A percentile compares a stretch with the other conserved stretches of the same genome.
These are phyloP conservation scores for Cairina moschata DNA, from an alignment of 2,113 vertebrate genomes.

Conservation along the genomic window DNA sequence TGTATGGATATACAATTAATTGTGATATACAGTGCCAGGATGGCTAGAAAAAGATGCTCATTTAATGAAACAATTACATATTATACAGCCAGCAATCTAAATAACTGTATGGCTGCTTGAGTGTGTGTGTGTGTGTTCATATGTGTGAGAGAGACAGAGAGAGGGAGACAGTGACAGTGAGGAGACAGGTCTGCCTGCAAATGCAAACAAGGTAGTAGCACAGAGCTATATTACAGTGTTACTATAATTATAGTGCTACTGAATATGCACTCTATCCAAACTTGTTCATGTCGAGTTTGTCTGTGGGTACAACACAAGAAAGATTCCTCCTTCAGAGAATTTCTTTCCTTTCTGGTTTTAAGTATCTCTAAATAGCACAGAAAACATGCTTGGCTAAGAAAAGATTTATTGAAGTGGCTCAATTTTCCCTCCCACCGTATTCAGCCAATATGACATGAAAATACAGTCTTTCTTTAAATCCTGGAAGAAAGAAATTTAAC, in stretches of 20 bases:
- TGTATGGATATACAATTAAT: background rate
- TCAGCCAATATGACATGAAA: background rate
- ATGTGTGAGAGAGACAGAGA: background rate
- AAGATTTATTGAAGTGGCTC: constrained; percentile 24
- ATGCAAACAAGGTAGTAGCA: constrained; percentile 24
- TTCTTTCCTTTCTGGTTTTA: constrained; percentile 12
- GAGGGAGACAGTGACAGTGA: background rate
- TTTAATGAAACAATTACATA: constrained; percentile 32
- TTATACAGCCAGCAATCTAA: background rate
- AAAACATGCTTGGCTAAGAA: background rate
- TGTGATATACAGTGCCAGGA: background rate
- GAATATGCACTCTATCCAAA: background rate
- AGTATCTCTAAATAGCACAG: constrained; percentile 1
- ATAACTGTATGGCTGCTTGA: background rate
- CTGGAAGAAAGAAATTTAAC: background rate
- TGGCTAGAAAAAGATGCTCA: background rate
- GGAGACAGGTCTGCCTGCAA: background rate
- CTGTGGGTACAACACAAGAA: background rate
- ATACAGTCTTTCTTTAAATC: background rate
- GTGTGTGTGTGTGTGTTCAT: background rate
- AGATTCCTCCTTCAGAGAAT: background rate
- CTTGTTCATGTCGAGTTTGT: background rate
- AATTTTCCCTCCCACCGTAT: background rate
- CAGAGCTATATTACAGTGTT: background rate
- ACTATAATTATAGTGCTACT: background rate